Percentiles rank a stretch among this genome's conserved stretches.
Evolutionary conservation across 2,888 invertebrate genomes (phyloP).

Genomic region (Caenorhabditis becei): DNA sequence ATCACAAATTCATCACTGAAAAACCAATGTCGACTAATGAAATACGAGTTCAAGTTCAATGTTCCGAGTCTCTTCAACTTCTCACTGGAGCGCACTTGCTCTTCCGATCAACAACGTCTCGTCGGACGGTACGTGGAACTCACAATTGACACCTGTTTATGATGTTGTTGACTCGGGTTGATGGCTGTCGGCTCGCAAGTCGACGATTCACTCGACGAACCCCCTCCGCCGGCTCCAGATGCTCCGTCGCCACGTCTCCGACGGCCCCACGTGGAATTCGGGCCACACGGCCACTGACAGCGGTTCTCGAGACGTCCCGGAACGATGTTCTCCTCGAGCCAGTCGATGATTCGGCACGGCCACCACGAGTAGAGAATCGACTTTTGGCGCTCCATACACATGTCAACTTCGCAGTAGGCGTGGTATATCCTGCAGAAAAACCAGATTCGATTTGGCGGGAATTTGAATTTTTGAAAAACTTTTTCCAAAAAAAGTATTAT

Average conservation of each 20-base stretch:
- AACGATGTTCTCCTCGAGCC: slow-evolving; percentile 73
- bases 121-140: slow-evolving; percentile 48
- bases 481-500: too few relatives aligned
- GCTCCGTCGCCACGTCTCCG: not conserved
- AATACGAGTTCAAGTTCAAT: too few relatives aligned
- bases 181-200: slow-evolving; percentile 34
- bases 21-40: not conserved
- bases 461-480: too few relatives aligned
- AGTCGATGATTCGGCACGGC: slow-evolving; percentile 66
- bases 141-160: slow-evolving; percentile 73
- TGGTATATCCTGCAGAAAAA: slow-evolving; percentile 68
- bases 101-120: not conserved
- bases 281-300: slow-evolving; percentile 11
- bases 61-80: too few relatives aligned
- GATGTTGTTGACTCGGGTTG: slow-evolving; percentile 67
- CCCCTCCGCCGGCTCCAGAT: slow-evolving; percentile 14
- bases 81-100: not conserved
- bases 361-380: slow-evolving; percentile 65
- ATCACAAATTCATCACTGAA: not conserved
- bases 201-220: slow-evolving; percentile 49
- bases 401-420: slow-evolving; percentile 72
- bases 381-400: slow-evolving; percentile 68
- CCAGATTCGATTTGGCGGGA: not conserved
- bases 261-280: not conserved
- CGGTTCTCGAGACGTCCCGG: slow-evolving; percentile 67